Conservation (phyloP, 2,797 vertebrate genomes). For the Vultur gryphus region DNA sequence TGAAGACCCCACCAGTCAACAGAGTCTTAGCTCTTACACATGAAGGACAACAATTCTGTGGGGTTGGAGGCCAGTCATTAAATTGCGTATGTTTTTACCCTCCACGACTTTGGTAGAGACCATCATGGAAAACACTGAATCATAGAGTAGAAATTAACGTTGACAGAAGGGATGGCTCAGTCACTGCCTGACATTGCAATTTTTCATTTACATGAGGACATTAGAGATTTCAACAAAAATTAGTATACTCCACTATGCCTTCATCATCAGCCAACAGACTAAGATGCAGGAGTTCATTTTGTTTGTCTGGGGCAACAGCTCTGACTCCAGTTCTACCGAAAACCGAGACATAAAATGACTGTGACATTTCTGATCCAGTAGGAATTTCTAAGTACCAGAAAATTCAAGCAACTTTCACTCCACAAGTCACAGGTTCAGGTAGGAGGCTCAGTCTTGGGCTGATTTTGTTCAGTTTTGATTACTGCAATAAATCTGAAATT, state of each 20-base stretch:
- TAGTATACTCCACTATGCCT: background rate
- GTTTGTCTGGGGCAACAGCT: slow-evolving; percentile 19
- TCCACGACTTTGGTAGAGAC: background rate
- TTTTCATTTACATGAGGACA: background rate
- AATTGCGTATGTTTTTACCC: background rate
- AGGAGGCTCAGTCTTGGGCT: background rate
- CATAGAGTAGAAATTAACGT: background rate
- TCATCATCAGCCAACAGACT: background rate
- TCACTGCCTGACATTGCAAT: background rate
- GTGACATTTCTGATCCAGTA: slow-evolving; percentile 51
- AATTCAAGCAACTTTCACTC: slow-evolving; percentile 10
- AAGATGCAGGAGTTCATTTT: slow-evolving; percentile 20
- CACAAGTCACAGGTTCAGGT: slow-evolving; percentile 45
- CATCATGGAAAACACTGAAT: background rate
- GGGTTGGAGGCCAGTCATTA: background rate
- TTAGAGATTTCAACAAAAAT: background rate
- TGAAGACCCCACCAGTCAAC: background rate
- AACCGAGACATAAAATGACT: slow-evolving; percentile 34
- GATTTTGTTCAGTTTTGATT: slow-evolving; percentile 48
- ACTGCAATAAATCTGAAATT: slow-evolving; percentile 53
- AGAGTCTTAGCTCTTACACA: background rate
- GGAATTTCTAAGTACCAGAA: slow-evolving; percentile 49
- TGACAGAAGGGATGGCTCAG: background rate
- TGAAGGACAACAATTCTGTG: background rate
- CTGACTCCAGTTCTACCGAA: slow-evolving; percentile 17